Percentiles rank a stretch among this genome's conserved stretches.
Evolutionary conservation across 2,888 invertebrate species (phyloP).

Genomic region (Rhingia rostrata): DNA sequence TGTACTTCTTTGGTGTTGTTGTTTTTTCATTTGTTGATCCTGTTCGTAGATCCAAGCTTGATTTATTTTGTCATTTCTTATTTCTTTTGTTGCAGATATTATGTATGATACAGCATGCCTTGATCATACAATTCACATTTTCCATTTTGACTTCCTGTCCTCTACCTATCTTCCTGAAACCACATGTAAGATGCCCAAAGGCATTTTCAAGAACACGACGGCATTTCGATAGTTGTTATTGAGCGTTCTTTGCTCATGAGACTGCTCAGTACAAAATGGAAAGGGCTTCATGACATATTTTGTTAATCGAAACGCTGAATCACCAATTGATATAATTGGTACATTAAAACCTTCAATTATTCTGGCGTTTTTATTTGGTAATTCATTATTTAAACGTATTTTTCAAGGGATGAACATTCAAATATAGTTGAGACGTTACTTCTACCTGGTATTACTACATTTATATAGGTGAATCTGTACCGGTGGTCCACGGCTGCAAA

Average conservation of each 20-base stretch:
- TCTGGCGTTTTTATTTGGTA: background rate
- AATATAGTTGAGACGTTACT: background rate
- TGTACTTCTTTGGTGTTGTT: background rate
- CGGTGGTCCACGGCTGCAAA: slow-evolving; percentile 41
- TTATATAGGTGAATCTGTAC: slow-evolving; percentile 24
- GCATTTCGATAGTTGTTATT: slow-evolving; percentile 36
- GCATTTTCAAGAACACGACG: slow-evolving; percentile 21
- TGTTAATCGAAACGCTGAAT: slow-evolving; percentile 11
- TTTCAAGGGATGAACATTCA: slow-evolving; percentile 5
- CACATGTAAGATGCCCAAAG: background rate
- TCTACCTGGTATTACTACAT: slow-evolving; percentile 18
- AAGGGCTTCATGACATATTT: too few species aligned
- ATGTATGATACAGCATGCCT: background rate
- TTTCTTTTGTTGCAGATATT: slow-evolving; percentile 11
- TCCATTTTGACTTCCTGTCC: background rate
- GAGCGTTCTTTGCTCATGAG: too few species aligned
- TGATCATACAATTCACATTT: slow-evolving; percentile 9
- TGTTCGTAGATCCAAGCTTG: background rate
- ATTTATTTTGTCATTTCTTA: background rate
- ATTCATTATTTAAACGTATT: background rate
- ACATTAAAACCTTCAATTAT: slow-evolving; percentile 1
- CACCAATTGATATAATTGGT: slow-evolving; percentile 1
- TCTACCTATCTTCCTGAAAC: slow-evolving; percentile 6
- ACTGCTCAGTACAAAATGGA: too few species aligned
- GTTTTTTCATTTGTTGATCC: background rate